Conservation (phyloP, 2,797 vertebrate species). For the Babyrousa celebensis region DNA sequence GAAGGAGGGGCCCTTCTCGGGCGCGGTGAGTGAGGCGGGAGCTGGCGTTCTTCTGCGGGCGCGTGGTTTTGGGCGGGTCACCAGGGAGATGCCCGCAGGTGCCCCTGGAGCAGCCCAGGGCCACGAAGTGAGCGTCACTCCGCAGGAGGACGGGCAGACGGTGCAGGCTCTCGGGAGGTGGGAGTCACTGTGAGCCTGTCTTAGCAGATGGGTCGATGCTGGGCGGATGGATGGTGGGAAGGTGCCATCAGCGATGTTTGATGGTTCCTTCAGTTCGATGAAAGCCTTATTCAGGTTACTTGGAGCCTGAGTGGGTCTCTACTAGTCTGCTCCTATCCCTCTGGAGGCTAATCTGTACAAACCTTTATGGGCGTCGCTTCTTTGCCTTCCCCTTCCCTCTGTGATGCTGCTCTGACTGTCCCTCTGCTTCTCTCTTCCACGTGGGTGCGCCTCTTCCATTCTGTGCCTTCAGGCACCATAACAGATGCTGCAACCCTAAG, state of each 20-base stretch:
- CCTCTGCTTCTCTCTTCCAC: not conserved
- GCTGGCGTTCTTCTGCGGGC: not conserved
- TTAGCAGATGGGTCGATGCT: not conserved
- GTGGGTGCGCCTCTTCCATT: not conserved
- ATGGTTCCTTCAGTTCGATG: not conserved
- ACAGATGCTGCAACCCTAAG: not conserved
- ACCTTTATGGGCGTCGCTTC: not conserved
- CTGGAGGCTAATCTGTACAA: not conserved
- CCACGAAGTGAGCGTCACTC: not conserved
- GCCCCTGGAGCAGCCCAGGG: not conserved
- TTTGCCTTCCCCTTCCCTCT: not conserved
- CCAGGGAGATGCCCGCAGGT: not conserved
- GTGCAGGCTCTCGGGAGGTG: not conserved
- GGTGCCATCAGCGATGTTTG: not conserved
- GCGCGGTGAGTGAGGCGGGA: slow-evolving; percentile 77
- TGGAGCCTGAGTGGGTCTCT: not conserved
- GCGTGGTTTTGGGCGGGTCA: not conserved
- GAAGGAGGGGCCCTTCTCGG: slow-evolving; percentile 71
- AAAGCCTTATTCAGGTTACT: not conserved
- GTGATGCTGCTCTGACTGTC: not conserved
- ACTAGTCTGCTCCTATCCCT: not conserved
- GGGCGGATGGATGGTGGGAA: not conserved
- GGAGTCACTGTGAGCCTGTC: not conserved
- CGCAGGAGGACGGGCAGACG: not conserved
- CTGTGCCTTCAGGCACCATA: not conserved